phyloP scores from a whole-genome alignment of 1,140 invertebrate species.

The Dinoponera quadriceps region DNA sequence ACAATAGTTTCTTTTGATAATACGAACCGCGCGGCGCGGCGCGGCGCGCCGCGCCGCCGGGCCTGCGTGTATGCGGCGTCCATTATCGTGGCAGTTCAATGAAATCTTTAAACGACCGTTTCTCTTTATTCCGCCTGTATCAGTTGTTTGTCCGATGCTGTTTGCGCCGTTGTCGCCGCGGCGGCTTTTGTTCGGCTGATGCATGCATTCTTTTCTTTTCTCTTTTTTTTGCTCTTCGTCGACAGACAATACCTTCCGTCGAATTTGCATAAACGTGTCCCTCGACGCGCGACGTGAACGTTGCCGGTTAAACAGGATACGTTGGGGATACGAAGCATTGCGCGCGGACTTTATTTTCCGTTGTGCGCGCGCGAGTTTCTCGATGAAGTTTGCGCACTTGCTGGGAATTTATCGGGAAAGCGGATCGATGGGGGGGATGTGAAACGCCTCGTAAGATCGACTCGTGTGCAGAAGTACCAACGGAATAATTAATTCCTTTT shows the following conservation, averaged over 20 bases:
- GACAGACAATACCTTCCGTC: constrained; percentile 53
- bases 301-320: constrained; percentile 53
- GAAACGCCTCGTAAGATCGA: too few species aligned
- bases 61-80: constrained; percentile 65
- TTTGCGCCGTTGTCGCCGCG: constrained; percentile 71
- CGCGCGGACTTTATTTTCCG: constrained; percentile 22
- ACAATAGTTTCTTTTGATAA: constrained; percentile 84
- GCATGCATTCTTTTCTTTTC: constrained; percentile 8
- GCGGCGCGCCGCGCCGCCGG: constrained; percentile 51
- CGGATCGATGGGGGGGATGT: neutral
- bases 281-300: constrained; percentile 35
- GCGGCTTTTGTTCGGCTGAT: constrained; percentile 53
- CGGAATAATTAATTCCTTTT: too few species aligned
- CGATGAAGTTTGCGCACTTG: constrained; percentile 13
- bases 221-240: constrained; percentile 28
- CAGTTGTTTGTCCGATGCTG: constrained; percentile 80
- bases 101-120: constrained; percentile 79
- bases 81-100: constrained; percentile 80
- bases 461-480: too few species aligned
- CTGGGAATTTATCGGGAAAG: constrained; percentile 2
- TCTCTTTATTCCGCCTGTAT: constrained; percentile 78
- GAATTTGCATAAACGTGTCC: constrained; percentile 59
- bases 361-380: neutral
- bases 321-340: constrained; percentile 42
- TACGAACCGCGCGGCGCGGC: constrained; percentile 67